Evolutionary conservation across 2,888 invertebrate species (phyloP).

Genomic region (Chrysodeixis includens): DNA sequence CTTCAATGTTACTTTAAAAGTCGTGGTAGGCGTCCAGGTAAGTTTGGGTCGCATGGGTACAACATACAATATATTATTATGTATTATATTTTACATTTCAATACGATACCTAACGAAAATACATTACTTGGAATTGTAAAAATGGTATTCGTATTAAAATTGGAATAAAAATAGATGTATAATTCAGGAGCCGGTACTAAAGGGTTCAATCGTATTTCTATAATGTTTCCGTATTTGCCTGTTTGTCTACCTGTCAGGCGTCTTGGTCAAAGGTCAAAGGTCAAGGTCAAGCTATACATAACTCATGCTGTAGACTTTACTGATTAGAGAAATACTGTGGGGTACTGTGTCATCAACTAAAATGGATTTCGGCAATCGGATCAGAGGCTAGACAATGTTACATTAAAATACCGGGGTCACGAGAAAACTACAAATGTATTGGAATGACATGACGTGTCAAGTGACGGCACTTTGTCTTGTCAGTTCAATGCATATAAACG

Average conservation of each 20-base stretch:
- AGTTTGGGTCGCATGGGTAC: not conserved
- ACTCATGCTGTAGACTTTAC: too few species aligned
- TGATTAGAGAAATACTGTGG: too few species aligned
- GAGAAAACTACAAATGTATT: too few species aligned
- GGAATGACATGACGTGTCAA: too few species aligned
- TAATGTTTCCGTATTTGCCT: not conserved
- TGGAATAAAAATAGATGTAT: not conserved
- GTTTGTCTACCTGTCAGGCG: not conserved
- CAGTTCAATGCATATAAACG: too few species aligned
- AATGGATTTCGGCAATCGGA: too few species aligned
- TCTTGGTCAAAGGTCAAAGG: not conserved
- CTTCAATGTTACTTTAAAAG: too few species aligned
- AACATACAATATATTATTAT: not conserved
- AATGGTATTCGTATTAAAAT: not conserved
- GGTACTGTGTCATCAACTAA: too few species aligned
- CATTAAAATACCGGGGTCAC: too few species aligned
- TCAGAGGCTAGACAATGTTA: too few species aligned
- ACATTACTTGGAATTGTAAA: not conserved
- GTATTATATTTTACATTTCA: conserved; percentile 1
- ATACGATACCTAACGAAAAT: not conserved
- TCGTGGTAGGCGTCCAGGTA: too few species aligned
- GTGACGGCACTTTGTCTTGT: too few species aligned
- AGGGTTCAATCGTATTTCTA: not conserved
- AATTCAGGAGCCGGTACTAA: not conserved
- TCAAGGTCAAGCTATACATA: not conserved